Conservation (phyloP, 2,113 vertebrate genomes). For the Heteronetta atricapilla region DNA sequence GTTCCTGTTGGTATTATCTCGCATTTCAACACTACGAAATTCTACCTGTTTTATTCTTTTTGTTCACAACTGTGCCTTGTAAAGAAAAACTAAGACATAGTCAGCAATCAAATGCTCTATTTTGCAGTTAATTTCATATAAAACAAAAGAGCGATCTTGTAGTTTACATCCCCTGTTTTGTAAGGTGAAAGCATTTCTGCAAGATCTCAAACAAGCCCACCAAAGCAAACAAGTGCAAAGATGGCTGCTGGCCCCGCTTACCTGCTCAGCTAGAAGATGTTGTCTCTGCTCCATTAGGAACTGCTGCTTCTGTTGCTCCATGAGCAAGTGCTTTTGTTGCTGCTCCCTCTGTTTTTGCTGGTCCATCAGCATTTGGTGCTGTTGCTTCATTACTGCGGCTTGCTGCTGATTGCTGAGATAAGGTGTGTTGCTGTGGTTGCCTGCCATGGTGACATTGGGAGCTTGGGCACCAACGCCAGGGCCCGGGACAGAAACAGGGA, state of each 20-base stretch:
- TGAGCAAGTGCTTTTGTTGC: conserved; percentile 78
- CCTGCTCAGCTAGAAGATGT: conserved; percentile 91
- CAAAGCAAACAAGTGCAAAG: background rate
- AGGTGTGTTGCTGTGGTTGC: conserved; percentile 79
- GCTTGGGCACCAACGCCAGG: conserved; percentile 77
- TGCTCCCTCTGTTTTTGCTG: conserved; percentile 86
- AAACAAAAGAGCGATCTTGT: background rate
- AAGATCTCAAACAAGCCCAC: background rate
- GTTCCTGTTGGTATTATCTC: background rate
- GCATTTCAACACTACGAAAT: background rate
- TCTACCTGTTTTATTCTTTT: background rate
- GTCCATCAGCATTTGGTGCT: conserved; percentile 85
- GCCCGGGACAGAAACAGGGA: conserved; percentile 78
- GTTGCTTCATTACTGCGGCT: conserved; percentile 86
- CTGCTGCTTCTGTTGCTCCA: conserved; percentile 81
- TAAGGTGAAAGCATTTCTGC: background rate
- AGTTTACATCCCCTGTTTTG: background rate
- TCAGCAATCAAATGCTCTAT: background rate
- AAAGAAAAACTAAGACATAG: background rate
- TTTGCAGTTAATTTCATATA: background rate
- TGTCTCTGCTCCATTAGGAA: conserved; percentile 85
- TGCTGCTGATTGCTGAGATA: conserved; percentile 87
- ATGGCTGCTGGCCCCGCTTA: conserved; percentile 28
- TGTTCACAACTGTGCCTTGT: background rate
- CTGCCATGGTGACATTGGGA: conserved; percentile 77